Base-by-base conservation (phyloP, 1,140 invertebrate species). In the Hyles euphorbiae region DNA sequence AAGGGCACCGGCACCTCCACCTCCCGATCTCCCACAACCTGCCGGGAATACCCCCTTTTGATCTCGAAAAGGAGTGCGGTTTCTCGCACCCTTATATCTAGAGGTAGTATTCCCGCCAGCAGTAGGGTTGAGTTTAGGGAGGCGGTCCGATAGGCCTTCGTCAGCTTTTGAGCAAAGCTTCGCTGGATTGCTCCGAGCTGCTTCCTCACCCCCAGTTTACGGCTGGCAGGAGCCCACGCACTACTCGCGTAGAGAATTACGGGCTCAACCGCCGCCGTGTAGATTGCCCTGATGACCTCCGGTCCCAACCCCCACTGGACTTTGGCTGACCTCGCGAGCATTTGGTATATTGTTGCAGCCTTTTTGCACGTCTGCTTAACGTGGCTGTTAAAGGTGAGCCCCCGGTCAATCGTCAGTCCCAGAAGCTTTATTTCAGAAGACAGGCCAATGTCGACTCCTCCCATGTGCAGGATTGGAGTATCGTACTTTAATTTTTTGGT, bases 41-140 rank as follows among this genome's bases (percentile, higher is more conserved):
- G 54, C 48, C 22, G 57, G 43, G 61, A 34, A 1, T 33, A n/a
- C 1, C 64, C 70, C 22, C 47, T 69, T 8, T 32, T 50, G 32
- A 32, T 12, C 12, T 56, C 52, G 34, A 56, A 65, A 6, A 65
- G 43, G 2, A 49, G 6, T 3, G 56, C 63, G 7, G 52, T 47
- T 40, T 65, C 63, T 10, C 22, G 47, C 11, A 61, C 53, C 9
- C 66, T 46, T 49, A 61, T 33, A 33, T 66, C 63, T 8, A 65
- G 50, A 34, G 63, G 63, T 34, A 60, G 60, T 40, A 61, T 12
- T 8, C 34, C 4, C n/a, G 34, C 10, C 4, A 43, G 52, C 32
- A 22, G 6, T 7, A 49, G 48, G 3, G 48, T 32, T 3, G 48
- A 11, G 48, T 49, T 11, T 3, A 49, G 48, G 3, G 48, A 49